These are phyloP conservation scores for Falco peregrinus DNA, from an alignment of 2,797 vertebrate species.

Conservation along the genomic window DNA sequence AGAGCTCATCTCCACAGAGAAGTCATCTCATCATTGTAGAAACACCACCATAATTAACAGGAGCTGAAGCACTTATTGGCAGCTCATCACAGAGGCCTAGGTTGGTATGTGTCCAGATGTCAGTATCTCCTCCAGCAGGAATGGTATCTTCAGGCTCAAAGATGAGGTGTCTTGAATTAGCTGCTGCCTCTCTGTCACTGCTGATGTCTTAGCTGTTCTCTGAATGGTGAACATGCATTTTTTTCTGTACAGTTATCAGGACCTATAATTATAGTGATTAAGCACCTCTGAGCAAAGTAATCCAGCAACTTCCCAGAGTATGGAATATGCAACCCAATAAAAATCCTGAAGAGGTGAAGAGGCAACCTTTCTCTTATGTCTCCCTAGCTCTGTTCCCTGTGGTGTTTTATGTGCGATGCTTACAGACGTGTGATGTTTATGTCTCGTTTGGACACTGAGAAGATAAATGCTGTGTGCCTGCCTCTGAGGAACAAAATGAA, in stretches of 20 bases:
- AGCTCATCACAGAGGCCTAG: slow-evolving; percentile 5
- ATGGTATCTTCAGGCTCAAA: background rate
- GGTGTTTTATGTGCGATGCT: background rate
- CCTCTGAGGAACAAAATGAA: background rate
- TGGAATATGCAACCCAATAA: background rate
- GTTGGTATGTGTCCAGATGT: slow-evolving; percentile 23
- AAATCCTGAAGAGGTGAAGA: background rate
- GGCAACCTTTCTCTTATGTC: background rate
- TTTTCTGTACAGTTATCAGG: background rate
- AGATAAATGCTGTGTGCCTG: background rate
- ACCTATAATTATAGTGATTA: background rate
- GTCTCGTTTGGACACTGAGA: background rate
- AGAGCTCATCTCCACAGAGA: slow-evolving; percentile 47
- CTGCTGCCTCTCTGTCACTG: background rate
- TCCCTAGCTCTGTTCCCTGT: background rate
- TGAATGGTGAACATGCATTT: background rate
- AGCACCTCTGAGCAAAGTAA: background rate
- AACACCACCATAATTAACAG: slow-evolving; percentile 35
- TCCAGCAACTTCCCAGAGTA: background rate
- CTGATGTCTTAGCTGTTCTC: background rate
- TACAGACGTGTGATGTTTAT: background rate
- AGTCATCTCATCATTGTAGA: slow-evolving; percentile 55
- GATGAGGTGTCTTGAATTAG: background rate
- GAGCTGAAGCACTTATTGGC: slow-evolving; percentile 14
- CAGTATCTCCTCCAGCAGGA: background rate